A percentile compares a stretch with the other conserved stretches of the same genome.
Conservation (phyloP, 1,140 invertebrate species). For the Drosophila melanica region DNA sequence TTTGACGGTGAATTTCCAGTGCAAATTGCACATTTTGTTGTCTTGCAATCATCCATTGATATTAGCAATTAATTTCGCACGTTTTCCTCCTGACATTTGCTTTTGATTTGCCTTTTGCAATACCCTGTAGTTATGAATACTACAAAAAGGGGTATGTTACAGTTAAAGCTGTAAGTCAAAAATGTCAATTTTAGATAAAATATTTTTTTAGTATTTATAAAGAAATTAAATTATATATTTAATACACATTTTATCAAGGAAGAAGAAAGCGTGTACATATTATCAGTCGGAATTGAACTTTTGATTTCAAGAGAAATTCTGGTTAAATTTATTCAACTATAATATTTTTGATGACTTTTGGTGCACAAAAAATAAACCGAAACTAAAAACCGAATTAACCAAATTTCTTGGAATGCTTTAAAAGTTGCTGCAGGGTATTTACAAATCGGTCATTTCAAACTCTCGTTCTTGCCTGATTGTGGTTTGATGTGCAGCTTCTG, state of each 20-base stretch:
- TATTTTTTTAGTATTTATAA: too few species aligned
- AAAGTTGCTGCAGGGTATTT: background rate
- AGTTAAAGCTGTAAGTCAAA: background rate
- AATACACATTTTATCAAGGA: too few species aligned
- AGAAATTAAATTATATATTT: too few species aligned
- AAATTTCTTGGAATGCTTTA: too few species aligned
- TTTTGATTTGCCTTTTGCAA: background rate
- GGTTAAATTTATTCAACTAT: too few species aligned
- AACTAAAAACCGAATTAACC: too few species aligned
- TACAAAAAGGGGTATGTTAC: background rate
- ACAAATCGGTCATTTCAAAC: background rate
- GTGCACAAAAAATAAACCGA: too few species aligned
- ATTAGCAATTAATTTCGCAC: constrained; percentile 44
- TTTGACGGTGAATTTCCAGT: background rate
- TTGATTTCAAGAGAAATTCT: too few species aligned
- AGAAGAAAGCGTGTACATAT: too few species aligned
- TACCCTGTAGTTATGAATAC: background rate
- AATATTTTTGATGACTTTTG: too few species aligned
- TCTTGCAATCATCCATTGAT: constrained; percentile 10
- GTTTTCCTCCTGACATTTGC: constrained; percentile 9
- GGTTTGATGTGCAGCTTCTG: constrained; percentile 9
- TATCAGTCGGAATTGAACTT: too few species aligned
- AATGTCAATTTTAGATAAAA: too few species aligned
- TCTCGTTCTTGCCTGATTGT: background rate
- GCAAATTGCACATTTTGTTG: constrained; percentile 9